Evolutionary conservation across 2,888 invertebrate species (phyloP).

Genomic region (Volucella zonaria): DNA sequence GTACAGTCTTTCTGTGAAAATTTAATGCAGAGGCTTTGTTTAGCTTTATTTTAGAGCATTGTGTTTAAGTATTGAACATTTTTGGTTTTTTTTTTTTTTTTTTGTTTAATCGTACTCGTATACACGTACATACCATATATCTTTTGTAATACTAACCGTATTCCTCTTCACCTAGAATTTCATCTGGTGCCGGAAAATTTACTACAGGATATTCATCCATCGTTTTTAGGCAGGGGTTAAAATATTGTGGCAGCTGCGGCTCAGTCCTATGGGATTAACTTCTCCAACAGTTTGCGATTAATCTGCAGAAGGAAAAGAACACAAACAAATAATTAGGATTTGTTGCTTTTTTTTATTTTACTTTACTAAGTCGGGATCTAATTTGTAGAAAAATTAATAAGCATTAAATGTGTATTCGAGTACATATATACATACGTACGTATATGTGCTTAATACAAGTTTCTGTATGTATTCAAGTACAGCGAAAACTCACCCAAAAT

Average conservation of each 20-base stretch:
- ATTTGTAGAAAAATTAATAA: too few relatives aligned
- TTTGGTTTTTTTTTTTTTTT: too few relatives aligned
- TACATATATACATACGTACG: too few relatives aligned
- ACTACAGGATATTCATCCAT: slow-evolving; percentile 77
- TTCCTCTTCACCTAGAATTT: slow-evolving; percentile 79
- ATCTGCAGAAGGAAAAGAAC: slow-evolving; percentile 56
- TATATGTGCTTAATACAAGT: too few relatives aligned
- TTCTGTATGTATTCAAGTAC: too few relatives aligned
- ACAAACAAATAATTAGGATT: too few relatives aligned
- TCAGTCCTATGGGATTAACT: slow-evolving; percentile 51
- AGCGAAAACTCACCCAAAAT: too few relatives aligned
- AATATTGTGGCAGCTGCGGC: slow-evolving; percentile 32
- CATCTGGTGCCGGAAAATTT: slow-evolving; percentile 75
- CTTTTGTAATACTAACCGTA: slow-evolving; percentile 78
- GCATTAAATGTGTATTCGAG: too few relatives aligned
- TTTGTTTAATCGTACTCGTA: background rate
- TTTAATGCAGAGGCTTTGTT: slow-evolving; percentile 45
- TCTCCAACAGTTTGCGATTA: slow-evolving; percentile 47
- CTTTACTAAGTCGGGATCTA: too few relatives aligned
- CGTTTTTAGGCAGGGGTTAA: slow-evolving; percentile 52
- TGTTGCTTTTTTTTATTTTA: too few relatives aligned
- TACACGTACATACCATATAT: background rate
- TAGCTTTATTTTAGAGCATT: slow-evolving; percentile 36
- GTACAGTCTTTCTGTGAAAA: slow-evolving; percentile 85
- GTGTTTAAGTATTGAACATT: slow-evolving; percentile 63